phyloP scores from a whole-genome alignment of 1,140 invertebrate species.

The Drosophila bocki region DNA sequence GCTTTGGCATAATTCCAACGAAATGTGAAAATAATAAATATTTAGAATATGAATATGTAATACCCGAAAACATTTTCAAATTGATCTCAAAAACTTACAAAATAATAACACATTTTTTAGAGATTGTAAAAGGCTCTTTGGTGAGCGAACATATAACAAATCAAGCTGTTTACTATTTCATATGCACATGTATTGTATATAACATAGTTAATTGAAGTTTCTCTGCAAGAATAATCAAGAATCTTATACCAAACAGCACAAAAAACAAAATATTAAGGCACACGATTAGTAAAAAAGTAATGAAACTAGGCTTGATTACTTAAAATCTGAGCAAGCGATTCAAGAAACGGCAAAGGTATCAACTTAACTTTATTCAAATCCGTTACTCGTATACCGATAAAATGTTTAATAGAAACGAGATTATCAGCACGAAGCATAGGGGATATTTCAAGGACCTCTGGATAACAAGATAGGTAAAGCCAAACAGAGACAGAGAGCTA shows the following conservation, averaged over 20 bases:
- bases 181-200: slow-evolving; percentile 30
- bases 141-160: slow-evolving; percentile 6
- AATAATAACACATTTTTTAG: slow-evolving; percentile 38
- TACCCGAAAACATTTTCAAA: slow-evolving; percentile 62
- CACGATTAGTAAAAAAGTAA: slow-evolving; percentile 30
- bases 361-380: slow-evolving; percentile 4
- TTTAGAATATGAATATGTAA: slow-evolving; percentile 24
- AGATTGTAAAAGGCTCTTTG: slow-evolving; percentile 22
- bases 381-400: slow-evolving; percentile 19
- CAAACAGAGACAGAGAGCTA: too few relatives aligned
- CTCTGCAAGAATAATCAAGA: slow-evolving; percentile 22
- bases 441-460: background rate
- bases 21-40: slow-evolving; percentile 15
- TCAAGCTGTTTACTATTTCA: slow-evolving; percentile 9
- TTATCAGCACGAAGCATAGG: slow-evolving; percentile 44
- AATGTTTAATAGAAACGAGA: slow-evolving; percentile 46
- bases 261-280: slow-evolving; percentile 15
- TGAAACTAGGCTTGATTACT: slow-evolving; percentile 50
- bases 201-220: slow-evolving; percentile 18
- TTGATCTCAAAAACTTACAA: slow-evolving; percentile 65
- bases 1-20: slow-evolving; percentile 28
- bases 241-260: slow-evolving; percentile 42
- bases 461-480: background rate
- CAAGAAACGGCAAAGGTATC: background rate
- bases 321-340: slow-evolving; percentile 12